phyloP scores from a whole-genome alignment of 2,113 vertebrate species.

The Phalacrocorax aristotelis region DNA sequence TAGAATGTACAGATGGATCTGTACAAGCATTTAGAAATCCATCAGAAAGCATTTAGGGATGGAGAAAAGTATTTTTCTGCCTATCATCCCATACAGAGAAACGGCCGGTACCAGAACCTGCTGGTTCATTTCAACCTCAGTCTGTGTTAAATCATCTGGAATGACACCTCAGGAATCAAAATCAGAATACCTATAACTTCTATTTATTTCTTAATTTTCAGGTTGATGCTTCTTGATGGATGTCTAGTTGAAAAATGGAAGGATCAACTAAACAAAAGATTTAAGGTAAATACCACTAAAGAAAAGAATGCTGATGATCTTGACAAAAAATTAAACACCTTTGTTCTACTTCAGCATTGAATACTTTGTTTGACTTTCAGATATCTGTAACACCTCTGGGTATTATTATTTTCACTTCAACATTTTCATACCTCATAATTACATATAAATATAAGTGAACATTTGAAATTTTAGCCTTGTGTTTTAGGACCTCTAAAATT shows the following conservation, averaged over 20 bases:
- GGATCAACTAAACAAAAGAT: slow-evolving; percentile 79
- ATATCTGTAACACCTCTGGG: not conserved
- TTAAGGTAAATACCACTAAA: slow-evolving; percentile 71
- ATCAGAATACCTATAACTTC: not conserved
- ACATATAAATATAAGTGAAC: not conserved
- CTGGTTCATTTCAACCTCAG: not conserved
- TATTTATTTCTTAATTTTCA: slow-evolving; percentile 38
- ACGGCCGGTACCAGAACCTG: not conserved
- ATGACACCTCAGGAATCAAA: not conserved
- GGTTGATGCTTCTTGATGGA: slow-evolving; percentile 84
- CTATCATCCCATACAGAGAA: not conserved
- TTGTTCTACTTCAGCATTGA: not conserved
- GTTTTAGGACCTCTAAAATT: not conserved
- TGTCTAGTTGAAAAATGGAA: slow-evolving; percentile 85
- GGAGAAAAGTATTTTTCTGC: not conserved
- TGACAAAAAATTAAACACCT: not conserved
- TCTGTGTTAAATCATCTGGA: not conserved
- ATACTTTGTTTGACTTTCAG: not conserved
- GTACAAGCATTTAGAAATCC: not conserved
- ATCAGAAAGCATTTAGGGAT: not conserved
- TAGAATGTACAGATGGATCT: not conserved
- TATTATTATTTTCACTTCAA: not conserved
- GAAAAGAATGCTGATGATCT: not conserved
- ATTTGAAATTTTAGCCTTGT: not conserved
- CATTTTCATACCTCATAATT: not conserved